These are phyloP conservation scores for Sinocyclocheilus anophthalmus DNA, from an alignment of 2,113 vertebrate species.

Conservation along the genomic window DNA sequence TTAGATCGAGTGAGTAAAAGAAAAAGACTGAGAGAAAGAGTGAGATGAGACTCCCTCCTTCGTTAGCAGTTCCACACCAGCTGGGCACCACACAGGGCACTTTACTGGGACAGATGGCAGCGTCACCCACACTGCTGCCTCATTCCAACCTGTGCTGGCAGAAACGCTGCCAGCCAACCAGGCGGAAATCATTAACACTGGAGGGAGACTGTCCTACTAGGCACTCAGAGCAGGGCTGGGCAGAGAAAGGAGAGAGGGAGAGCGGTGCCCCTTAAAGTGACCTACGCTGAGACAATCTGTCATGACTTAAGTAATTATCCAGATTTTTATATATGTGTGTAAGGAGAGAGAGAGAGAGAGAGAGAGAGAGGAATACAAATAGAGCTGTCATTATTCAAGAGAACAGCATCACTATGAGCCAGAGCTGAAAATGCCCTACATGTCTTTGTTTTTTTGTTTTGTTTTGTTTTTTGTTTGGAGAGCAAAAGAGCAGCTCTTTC, in stretches of 20 bases:
- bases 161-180: conserved; percentile 87
- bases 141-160: conserved; percentile 86
- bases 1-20: conserved; percentile 17
- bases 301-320: conserved; percentile 61
- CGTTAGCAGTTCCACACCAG: conserved; percentile 52
- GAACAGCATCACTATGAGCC: conserved; percentile 19
- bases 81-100: conserved; percentile 55
- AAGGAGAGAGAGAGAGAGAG: conserved; percentile 34
- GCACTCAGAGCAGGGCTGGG: conserved; percentile 66
- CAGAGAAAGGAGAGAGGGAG: conserved; percentile 18
- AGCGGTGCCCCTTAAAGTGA: conserved; percentile 54
- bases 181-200: conserved; percentile 91
- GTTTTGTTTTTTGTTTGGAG: not conserved
- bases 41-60: conserved; percentile 26
- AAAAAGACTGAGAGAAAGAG: not conserved
- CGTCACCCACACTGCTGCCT: conserved; percentile 89
- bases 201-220: conserved; percentile 86
- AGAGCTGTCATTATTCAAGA: conserved; percentile 45
- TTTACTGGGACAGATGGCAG: conserved; percentile 83
- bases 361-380: conserved; percentile 39
- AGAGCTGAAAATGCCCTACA: conserved; percentile 12
- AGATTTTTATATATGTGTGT: conserved; percentile 42
- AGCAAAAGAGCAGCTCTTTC: not conserved
- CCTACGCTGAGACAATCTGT: conserved; percentile 61
- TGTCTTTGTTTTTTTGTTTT: not conserved